Base-by-base conservation (phyloP, 2,113 vertebrate species). In the Thalassoma bifasciatum region DNA sequence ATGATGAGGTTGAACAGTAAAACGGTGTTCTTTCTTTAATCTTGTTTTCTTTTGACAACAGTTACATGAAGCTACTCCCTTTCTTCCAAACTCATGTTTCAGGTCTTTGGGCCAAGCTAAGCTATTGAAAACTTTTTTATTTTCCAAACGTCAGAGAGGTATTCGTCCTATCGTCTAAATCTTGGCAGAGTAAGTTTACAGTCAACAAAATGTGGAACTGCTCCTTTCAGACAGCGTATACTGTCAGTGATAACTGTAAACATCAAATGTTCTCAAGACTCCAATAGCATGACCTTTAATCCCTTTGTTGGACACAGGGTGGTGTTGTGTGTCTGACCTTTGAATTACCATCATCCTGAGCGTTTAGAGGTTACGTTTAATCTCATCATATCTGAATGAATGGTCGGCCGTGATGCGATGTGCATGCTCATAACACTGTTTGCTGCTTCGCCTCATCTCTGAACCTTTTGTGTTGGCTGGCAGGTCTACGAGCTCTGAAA, bases 251-350 rank as follows among this genome's bases (percentile, higher is more conserved):
- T 72, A 75, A 36, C 38, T 10, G 19, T n/a, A 17, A 30, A 38
- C 23, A 63, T 9, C 3, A 40, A 40, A 2, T 40, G 38, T 40
- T 40, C 38, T 13, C 12, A 2, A 11, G 10, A 2, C 30, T 30
- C 30, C 6, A 53, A 5, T 23, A 50, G 44, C 30, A 66, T 50
- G 66, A 79, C 44, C 68, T 73, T 66, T 75, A 21, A 62, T 62
- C 19, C 24, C 47, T 84, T 71, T 69, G 42, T 42, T 66, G 72
- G 75, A 36, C 58, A 66, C 72, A 24, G 49, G 53, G 49, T 72
- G 38, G 66, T 62, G 38, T 60, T 62, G 53, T 57, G 22, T 54
- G 61, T 67, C 72, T 90, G 82, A 83, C 85, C 82, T 90, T 86
- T 88, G 17, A 85, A 85, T 60, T 61, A 90, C 51, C 85, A 82